These are phyloP conservation scores for Macrostomum lignano DNA, from an alignment of 1,140 invertebrate genomes.

Conservation along the genomic window DNA sequence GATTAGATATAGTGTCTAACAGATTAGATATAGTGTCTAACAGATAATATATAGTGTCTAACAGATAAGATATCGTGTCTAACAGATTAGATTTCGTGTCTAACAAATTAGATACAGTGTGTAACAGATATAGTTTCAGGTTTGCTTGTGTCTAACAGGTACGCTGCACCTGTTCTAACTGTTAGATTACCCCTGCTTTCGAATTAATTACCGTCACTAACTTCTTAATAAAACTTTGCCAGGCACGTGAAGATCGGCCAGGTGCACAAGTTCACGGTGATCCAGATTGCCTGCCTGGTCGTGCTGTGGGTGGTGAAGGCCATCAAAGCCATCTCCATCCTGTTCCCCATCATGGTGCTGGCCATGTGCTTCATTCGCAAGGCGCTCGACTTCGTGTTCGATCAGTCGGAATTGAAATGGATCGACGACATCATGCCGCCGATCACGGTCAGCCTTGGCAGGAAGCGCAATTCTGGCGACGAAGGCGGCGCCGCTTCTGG, in stretches of 20 bases:
- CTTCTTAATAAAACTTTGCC: not conserved
- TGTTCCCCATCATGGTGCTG: conserved; percentile 89
- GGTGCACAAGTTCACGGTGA: conserved; percentile 77
- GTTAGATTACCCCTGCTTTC: not conserved
- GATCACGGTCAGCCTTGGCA: too few relatives aligned
- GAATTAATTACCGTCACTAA: not conserved
- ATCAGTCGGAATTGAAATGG: conserved; percentile 67
- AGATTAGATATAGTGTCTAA: too few relatives aligned
- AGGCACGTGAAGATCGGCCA: conserved; percentile 48
- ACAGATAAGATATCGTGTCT: too few relatives aligned
- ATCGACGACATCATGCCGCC: conserved; percentile 76
- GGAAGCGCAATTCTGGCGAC: too few relatives aligned
- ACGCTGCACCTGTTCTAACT: not conserved
- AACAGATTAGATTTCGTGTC: too few relatives aligned
- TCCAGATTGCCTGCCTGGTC: conserved; percentile 65
- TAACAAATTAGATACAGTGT: too few relatives aligned
- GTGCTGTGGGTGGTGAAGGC: conserved; percentile 81
- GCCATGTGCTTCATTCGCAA: conserved; percentile 90
- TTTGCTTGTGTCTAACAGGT: not conserved
- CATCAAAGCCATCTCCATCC: conserved; percentile 63
- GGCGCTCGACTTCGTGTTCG: conserved; percentile 61
- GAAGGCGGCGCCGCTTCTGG: too few relatives aligned
- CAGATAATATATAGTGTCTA: too few relatives aligned
- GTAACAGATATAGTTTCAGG: not conserved
- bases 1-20: too few relatives aligned